A percentile compares a stretch with the other conserved stretches of the same genome.
phyloP scores from a whole-genome alignment of 92 coral and sea anemone genomes.

The Hydrozoanthus gracilis region DNA sequence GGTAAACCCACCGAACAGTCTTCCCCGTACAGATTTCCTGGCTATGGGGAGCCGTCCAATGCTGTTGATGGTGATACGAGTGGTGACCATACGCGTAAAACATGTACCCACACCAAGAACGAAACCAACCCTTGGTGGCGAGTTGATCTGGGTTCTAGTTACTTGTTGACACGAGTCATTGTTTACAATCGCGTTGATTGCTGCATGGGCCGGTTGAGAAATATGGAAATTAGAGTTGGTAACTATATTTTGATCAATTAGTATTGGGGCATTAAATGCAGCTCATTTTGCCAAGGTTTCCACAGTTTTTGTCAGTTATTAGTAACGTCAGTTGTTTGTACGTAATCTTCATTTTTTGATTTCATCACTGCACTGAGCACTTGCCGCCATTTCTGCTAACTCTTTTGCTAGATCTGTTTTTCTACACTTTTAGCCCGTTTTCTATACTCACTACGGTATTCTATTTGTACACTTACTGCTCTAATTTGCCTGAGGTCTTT shows the following conservation, averaged over 20 bases:
- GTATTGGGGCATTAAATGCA: too few species aligned
- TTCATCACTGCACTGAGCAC: too few species aligned
- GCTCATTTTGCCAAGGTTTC: too few species aligned
- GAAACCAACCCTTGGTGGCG: constrained; percentile 22
- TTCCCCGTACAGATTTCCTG: constrained; percentile 20
- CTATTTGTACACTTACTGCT: too few species aligned
- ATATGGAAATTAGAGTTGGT: constrained; percentile 33
- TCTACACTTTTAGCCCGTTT: too few species aligned
- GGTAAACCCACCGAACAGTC: constrained; percentile 16
- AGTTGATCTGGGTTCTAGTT: constrained; percentile 26
- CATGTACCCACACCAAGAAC: constrained; percentile 9
- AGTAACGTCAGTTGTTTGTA: too few species aligned
- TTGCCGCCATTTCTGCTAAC: too few species aligned
- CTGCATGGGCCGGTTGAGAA: constrained; percentile 11
- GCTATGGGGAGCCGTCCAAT: constrained; percentile 21
- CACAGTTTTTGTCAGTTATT: too few species aligned
- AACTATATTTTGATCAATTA: not conserved
- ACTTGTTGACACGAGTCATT: not conserved
- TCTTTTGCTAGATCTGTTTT: too few species aligned
- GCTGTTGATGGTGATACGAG: constrained; percentile 13
- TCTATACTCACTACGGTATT: too few species aligned
- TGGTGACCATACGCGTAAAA: not conserved
- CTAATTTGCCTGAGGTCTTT: too few species aligned
- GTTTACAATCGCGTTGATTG: constrained; percentile 33
- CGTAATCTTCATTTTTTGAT: too few species aligned